phyloP scores from a whole-genome alignment of 2,888 invertebrate genomes.

The Pediacus dermestoides region DNA sequence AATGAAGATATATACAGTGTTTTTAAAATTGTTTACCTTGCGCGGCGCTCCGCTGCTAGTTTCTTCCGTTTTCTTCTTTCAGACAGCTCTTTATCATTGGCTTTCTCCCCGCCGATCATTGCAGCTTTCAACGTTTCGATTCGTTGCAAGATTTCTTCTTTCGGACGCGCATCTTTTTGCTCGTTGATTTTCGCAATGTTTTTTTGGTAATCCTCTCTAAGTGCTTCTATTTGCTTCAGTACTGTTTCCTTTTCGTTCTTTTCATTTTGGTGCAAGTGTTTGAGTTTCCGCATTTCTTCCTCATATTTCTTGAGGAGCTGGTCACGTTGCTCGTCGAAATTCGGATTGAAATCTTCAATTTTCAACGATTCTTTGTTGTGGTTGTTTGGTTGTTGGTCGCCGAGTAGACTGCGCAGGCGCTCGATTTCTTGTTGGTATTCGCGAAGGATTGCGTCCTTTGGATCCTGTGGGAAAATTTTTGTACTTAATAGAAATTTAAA shows the following conservation, averaged over 20 bases:
- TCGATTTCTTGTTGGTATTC: constrained; percentile 84
- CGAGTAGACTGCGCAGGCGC: constrained; percentile 61
- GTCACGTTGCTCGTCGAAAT: constrained; percentile 42
- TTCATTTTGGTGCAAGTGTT: constrained; percentile 46
- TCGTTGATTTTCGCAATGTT: constrained; percentile 58
- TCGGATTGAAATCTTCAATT: constrained; percentile 35
- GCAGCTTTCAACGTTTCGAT: constrained; percentile 62
- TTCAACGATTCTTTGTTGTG: too few relatives aligned
- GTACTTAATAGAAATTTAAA: constrained; percentile 5
- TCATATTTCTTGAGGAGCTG: constrained; percentile 53
- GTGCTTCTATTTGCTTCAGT: constrained; percentile 49
- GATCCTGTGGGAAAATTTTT: constrained; percentile 55
- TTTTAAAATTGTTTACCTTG: constrained; percentile 36
- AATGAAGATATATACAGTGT: constrained; percentile 9
- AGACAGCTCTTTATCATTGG: constrained; percentile 66
- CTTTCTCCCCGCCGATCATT: constrained; percentile 77
- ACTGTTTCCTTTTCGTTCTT: constrained; percentile 47
- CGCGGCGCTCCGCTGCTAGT: constrained; percentile 64
- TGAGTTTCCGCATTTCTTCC: constrained; percentile 51
- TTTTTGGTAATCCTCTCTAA: constrained; percentile 57
- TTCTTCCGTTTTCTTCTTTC: constrained; percentile 66
- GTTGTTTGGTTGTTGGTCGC: constrained; percentile 34
- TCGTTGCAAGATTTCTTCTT: constrained; percentile 47
- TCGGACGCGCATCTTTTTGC: constrained; percentile 49
- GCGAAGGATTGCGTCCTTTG: constrained; percentile 80